Evolutionary conservation across 2,888 invertebrate species (phyloP), one percentile per base, ranked within the genome.

Genomic region (Meteorus cinctellus): DNA sequence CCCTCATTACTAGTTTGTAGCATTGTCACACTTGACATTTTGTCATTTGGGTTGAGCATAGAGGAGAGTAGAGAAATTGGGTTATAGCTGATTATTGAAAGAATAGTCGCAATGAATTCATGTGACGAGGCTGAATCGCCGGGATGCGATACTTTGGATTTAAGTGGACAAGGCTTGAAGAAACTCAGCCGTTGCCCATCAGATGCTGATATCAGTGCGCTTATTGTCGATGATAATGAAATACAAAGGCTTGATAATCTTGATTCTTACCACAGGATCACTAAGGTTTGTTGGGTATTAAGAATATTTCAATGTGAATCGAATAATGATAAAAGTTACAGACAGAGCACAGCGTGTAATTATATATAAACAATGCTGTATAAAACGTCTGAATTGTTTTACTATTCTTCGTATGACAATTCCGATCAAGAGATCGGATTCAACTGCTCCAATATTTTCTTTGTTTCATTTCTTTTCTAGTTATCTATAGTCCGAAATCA

Each of bases 141-240:
- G 66, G 82, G 82, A 24, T 82, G 85, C 73, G 93, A 92, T 85
- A 92, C 92, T 71, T 91, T 97, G 86, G 95, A 97, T 91, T 91
- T 96, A 82, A 94, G 95, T 79, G 93, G 93, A 88, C 94, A 94
- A 90, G 94, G 94, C 87, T 91, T 97, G 83, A 96, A 95, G 89
- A 96, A 96, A 92, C 92, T 97, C 85, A 93, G 93, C 88, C 94
- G 94, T 90, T 94, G 94, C 86, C 92, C 93, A 80, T 90, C 92
- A 73, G 93, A 93, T 77, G 94, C 95, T 89, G 92, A 94, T 36
- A 92, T 94, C 85, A 93, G 93, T 78, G 93, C 93, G 82, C 91
- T 97, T 82, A 93, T 95, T 82, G 91, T 96, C 71, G 96, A 97
- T 88, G 95, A 96, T 86, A 97, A 97, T 91, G 96, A 96, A 87